These are phyloP conservation scores for Microplitis deprimator DNA, from an alignment of 2,888 invertebrate genomes.

Conservation along the genomic window DNA sequence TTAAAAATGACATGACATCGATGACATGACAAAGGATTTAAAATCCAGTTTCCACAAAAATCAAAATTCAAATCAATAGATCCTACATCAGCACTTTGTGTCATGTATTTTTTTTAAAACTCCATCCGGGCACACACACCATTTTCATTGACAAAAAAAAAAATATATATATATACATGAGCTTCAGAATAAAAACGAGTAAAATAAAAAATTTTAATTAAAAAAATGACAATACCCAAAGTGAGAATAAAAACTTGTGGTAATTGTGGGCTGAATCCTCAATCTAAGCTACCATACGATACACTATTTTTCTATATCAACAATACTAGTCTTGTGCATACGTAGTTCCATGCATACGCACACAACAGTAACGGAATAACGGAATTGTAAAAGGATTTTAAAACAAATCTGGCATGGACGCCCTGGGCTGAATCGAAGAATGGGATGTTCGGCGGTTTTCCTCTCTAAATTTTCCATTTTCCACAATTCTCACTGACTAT, in stretches of 20 bases:
- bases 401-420: conserved; percentile 69
- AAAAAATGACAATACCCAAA: not conserved
- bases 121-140: not conserved
- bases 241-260: not conserved
- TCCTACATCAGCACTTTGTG: not conserved
- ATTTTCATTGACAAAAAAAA: not conserved
- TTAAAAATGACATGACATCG: conserved; percentile 41
- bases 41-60: not conserved
- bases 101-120: not conserved
- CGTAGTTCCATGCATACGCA: not conserved
- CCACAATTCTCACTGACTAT: conserved; percentile 56
- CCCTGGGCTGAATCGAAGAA: conserved; percentile 67
- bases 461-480: conserved; percentile 67
- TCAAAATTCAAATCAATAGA: not conserved
- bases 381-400: conserved; percentile 71
- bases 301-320: not conserved
- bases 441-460: conserved; percentile 64
- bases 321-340: not conserved
- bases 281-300: not conserved
- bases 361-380: conserved; percentile 29
- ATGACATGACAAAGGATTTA: not conserved
- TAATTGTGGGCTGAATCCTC: not conserved
- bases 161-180: not conserved
- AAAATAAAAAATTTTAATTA: not conserved
- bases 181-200: not conserved